These are phyloP conservation scores for Rhagoletis pomonella DNA, from an alignment of 1,140 invertebrate species.

Conservation along the genomic window DNA sequence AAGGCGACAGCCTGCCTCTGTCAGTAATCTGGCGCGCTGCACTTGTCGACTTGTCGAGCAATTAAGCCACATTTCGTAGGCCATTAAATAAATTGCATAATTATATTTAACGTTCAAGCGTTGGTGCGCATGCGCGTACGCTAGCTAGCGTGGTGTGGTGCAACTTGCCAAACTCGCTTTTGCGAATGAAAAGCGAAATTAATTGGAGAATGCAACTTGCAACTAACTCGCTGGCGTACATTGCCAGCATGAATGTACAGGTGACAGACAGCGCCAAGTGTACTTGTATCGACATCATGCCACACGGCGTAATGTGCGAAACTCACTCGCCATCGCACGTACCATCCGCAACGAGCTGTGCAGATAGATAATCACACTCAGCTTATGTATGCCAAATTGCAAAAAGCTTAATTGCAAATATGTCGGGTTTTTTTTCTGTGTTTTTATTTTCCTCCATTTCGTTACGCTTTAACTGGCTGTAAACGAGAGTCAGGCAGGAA, in stretches of 20 bases:
- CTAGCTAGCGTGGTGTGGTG: background rate
- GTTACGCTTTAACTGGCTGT: background rate
- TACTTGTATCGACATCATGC: no score
- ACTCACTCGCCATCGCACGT: no score
- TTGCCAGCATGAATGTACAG: background rate
- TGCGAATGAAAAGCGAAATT: conserved; percentile 41
- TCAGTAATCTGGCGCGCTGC: background rate
- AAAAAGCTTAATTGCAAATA: background rate
- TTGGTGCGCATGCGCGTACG: background rate
- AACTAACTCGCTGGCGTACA: background rate
- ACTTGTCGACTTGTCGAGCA: background rate
- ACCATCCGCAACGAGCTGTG: background rate
- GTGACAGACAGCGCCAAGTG: background rate
- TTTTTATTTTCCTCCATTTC: no score
- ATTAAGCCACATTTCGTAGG: conserved; percentile 40
- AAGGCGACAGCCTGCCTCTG: background rate
- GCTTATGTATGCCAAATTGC: conserved; percentile 15
- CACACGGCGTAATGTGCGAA: no score
- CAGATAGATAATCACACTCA: background rate
- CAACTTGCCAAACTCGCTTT: conserved; percentile 27
- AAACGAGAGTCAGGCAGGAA: conserved; percentile 1
- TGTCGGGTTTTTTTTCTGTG: background rate
- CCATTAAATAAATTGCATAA: conserved; percentile 44
- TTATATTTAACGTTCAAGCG: background rate
- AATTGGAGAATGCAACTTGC: background rate